Base-by-base conservation (phyloP, 2,113 vertebrate genomes). In the Synchiropus splendidus region DNA sequence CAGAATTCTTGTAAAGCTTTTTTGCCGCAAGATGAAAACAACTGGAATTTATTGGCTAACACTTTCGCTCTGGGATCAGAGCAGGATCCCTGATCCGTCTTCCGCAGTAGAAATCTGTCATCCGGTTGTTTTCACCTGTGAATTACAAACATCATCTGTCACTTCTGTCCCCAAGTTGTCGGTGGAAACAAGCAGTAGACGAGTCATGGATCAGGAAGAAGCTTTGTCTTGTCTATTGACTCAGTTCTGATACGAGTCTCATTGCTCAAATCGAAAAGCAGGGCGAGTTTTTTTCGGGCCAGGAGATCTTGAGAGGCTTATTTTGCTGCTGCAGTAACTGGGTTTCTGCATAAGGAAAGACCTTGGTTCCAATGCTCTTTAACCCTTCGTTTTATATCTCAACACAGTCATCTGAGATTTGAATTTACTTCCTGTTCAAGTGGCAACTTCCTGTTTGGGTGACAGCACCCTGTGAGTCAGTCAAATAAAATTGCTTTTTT, bases 41-140 rank as follows among this genome's bases (percentile, higher is more conserved):
- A 27, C 4, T 27, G 4, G 21, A 27, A 27, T 27, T 27, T 27
- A 27, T 27, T 27, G 4, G 8, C 21, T 27, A 27, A 8, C 4
- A 27, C 21, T 5, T 27, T 27, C 21, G 21, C 21, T 8, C 21
- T 27, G 21, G 21, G 21, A 27, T 27, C 21, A 27, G 21, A 5
- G 21, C 21, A 27, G 21, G 21, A 45, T 35, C 17, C 36, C 9
- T n/a, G 48, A 31, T 36, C 34, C 51, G 15, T 12, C 43, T 39
- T 45, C 16, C 42, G 48, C 67, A 39, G 44, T 42, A 46, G 12
- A 42, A 59, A 67, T 72, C 51, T 60, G 59, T 52, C 65, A 57
- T 45, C 45, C 54, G 51, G 54, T 55, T 78, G 68, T 62, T 70
- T 61, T 47, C 60, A 67, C 62, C 68, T 62, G 64, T 33, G 38